A percentile compares a stretch with the other conserved stretches of the same genome.
Conservation (phyloP, 2,888 invertebrate species). For the Gandaritis pyraliata region DNA sequence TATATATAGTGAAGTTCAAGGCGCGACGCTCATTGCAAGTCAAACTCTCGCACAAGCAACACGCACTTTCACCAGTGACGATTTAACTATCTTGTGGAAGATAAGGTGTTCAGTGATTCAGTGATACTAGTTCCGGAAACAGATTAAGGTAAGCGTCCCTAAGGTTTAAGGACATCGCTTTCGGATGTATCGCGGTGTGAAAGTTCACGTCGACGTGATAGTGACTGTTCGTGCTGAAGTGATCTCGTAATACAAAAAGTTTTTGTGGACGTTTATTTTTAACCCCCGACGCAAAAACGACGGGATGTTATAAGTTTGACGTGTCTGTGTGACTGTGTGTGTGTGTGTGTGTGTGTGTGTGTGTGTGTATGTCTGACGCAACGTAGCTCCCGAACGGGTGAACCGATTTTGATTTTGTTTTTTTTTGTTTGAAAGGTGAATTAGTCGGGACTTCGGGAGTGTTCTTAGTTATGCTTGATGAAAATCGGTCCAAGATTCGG, state of each 20-base stretch:
- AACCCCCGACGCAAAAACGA: too few species aligned
- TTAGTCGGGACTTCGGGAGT: too few species aligned
- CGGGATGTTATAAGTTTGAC: too few species aligned
- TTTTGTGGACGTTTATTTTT: slow-evolving; percentile 32
- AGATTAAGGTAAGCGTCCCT: slow-evolving; percentile 71
- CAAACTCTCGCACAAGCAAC: slow-evolving; percentile 73
- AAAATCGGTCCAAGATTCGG: too few species aligned
- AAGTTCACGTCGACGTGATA: slow-evolving; percentile 44
- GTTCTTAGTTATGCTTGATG: too few species aligned
- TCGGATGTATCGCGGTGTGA: slow-evolving; percentile 44
- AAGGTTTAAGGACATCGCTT: slow-evolving; percentile 45
- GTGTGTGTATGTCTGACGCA: too few species aligned
- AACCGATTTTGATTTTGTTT: too few species aligned
- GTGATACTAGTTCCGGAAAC: slow-evolving; percentile 65
- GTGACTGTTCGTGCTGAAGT: slow-evolving; percentile 43
- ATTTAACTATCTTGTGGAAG: slow-evolving; percentile 65
- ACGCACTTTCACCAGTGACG: slow-evolving; percentile 81
- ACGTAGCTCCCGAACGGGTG: too few species aligned
- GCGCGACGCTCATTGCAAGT: slow-evolving; percentile 87
- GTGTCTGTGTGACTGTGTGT: too few species aligned
- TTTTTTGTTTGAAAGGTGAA: too few species aligned
- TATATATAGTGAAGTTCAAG: slow-evolving; percentile 94
- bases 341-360: too few species aligned
- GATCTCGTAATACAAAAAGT: slow-evolving; percentile 44
- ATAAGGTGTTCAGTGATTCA: slow-evolving; percentile 74